A percentile compares a stretch with the other conserved stretches of the same genome.
These are phyloP conservation scores for Chloroceryle inda DNA, from an alignment of 2,797 vertebrate species.

Conservation along the genomic window DNA sequence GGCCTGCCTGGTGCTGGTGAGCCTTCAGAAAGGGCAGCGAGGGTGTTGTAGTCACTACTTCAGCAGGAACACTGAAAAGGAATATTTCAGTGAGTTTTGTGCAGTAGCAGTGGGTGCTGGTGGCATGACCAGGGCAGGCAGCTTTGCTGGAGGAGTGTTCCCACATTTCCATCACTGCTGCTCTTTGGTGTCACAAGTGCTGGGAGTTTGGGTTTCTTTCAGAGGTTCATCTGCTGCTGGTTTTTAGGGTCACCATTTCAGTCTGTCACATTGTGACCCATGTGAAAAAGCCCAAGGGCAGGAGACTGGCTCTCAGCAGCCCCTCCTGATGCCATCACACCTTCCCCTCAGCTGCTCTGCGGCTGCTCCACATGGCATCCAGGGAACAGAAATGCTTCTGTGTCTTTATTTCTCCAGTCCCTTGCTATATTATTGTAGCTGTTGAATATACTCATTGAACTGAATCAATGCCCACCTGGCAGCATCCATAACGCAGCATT, in stretches of 20 bases:
- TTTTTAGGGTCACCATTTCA: background rate
- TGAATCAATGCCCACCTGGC: slow-evolving; percentile 59
- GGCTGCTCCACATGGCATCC: background rate
- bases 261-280: background rate
- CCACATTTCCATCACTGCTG: background rate
- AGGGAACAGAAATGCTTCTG: background rate
- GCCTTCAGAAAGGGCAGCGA: background rate
- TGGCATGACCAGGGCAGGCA: background rate
- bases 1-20: background rate
- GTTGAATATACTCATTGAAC: slow-evolving; percentile 48
- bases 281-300: background rate
- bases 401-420: background rate
- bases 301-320: background rate
- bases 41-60: accelerated
- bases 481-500: slow-evolving; percentile 12
- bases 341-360: background rate
- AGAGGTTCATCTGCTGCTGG: background rate
- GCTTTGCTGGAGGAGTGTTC: background rate
- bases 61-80: accelerated
- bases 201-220: background rate
- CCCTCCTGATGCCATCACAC: background rate
- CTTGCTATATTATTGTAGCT: background rate
- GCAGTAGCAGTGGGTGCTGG: background rate
- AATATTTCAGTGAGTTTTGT: background rate
- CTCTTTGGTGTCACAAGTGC: background rate